Conservation (phyloP, 2,113 vertebrate species). For the Rutilus rutilus region DNA sequence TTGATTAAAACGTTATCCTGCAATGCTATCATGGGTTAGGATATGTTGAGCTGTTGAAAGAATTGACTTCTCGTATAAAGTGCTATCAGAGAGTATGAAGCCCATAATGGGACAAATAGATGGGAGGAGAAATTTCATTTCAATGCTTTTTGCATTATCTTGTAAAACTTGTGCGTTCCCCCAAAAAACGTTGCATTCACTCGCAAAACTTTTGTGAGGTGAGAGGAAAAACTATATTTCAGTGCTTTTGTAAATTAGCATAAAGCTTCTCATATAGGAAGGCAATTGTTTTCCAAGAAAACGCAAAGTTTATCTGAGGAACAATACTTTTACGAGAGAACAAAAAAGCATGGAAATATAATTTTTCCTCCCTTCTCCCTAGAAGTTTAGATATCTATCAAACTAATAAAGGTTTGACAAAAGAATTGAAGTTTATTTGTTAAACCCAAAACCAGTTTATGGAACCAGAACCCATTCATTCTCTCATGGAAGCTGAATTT, state of each 20-base stretch:
- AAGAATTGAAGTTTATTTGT: no score
- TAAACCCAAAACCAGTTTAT: no score
- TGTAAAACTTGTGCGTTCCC: background rate
- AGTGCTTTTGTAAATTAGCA: background rate
- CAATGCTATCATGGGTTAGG: background rate
- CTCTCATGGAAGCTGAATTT: background rate
- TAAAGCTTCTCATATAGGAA: background rate
- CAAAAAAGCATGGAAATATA: background rate
- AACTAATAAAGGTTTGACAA: no score
- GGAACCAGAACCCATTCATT: background rate
- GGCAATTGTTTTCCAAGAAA: background rate
- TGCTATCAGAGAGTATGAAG: background rate
- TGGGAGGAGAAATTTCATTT: background rate
- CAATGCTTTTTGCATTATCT: background rate
- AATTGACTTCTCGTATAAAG: background rate
- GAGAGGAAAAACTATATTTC: background rate
- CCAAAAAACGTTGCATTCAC: background rate
- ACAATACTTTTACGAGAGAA: background rate
- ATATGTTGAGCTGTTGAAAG: background rate
- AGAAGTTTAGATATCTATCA: no score
- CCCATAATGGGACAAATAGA: background rate
- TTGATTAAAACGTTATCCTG: background rate
- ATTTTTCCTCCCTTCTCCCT: background rate
- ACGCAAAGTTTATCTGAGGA: background rate
- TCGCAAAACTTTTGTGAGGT: background rate